phyloP scores from a whole-genome alignment of 2,797 vertebrate species.

The Distichodus sexfasciatus region DNA sequence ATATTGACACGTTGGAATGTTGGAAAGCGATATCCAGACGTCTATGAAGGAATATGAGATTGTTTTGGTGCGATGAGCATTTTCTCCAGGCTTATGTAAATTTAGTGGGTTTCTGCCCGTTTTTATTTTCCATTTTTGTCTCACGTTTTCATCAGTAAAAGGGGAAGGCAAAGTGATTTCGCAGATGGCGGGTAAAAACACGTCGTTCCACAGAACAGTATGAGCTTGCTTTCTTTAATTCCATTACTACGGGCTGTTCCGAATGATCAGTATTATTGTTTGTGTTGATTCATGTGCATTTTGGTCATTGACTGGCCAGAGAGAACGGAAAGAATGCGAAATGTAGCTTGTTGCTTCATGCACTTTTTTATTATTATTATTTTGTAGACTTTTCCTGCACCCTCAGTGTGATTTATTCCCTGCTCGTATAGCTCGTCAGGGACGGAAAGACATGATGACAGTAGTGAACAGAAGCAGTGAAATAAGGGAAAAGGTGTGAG shows the following conservation, averaged over 20 bases:
- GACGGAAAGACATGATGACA: slow-evolving; percentile 13
- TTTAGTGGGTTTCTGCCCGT: slow-evolving; percentile 47
- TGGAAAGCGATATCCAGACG: neutral
- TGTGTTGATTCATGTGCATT: slow-evolving; percentile 51
- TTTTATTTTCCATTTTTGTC: slow-evolving; percentile 46
- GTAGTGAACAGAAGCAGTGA: slow-evolving; percentile 5
- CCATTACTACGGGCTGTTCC: slow-evolving; percentile 60
- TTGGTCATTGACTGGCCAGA: slow-evolving; percentile 72
- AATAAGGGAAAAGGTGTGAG: slow-evolving; percentile 38
- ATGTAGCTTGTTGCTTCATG: slow-evolving; percentile 68
- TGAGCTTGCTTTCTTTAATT: slow-evolving; percentile 58
- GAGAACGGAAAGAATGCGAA: slow-evolving; percentile 56
- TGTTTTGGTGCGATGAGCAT: neutral
- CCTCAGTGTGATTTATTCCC: slow-evolving; percentile 25
- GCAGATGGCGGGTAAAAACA: slow-evolving; percentile 37
- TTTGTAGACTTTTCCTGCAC: slow-evolving; percentile 57
- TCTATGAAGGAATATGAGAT: neutral
- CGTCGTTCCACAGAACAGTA: slow-evolving; percentile 28
- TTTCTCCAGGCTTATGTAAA: slow-evolving; percentile 50
- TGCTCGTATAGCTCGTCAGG: slow-evolving; percentile 38
- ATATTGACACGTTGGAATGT: slow-evolving; percentile 41
- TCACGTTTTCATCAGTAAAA: slow-evolving; percentile 45
- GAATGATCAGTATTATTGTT: slow-evolving; percentile 70
- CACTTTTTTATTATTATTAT: slow-evolving; percentile 73
- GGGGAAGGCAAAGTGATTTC: slow-evolving; percentile 26